Evolutionary conservation across 2,113 vertebrate genomes (phyloP).

Genomic region (Riparia riparia): DNA sequence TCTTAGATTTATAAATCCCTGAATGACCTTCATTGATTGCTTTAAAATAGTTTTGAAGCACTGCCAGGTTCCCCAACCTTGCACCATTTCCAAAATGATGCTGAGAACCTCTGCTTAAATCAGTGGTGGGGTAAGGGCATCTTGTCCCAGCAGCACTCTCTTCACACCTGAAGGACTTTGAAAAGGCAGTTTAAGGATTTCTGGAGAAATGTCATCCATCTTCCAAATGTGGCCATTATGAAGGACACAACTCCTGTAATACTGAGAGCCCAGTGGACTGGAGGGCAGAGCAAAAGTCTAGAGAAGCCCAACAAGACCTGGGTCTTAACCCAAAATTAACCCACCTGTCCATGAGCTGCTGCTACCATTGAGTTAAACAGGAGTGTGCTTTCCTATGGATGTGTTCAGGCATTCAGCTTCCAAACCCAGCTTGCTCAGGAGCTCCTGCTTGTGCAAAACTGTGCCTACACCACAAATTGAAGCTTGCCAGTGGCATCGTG

Average conservation of each 20-base stretch:
- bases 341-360: not conserved
- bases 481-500: accelerated
- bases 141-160: not conserved
- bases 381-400: accelerated
- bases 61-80: not conserved
- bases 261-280: not conserved
- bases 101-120: not conserved
- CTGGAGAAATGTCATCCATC: not conserved
- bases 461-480: not conserved
- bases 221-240: not conserved
- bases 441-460: not conserved
- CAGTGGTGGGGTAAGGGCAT: not conserved
- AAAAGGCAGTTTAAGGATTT: not conserved
- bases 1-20: not conserved
- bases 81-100: not conserved
- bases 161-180: not conserved
- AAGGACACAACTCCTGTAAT: not conserved
- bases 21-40: not conserved
- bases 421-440: not conserved
- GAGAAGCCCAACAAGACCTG: not conserved
- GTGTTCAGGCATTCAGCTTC: not conserved
- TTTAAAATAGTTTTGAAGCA: not conserved
- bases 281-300: not conserved
- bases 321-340: not conserved
- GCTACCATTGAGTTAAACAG: accelerated